These are phyloP conservation scores for Eulemur macaco DNA, from an alignment of 2,113 vertebrate genomes.

Conservation along the genomic window DNA sequence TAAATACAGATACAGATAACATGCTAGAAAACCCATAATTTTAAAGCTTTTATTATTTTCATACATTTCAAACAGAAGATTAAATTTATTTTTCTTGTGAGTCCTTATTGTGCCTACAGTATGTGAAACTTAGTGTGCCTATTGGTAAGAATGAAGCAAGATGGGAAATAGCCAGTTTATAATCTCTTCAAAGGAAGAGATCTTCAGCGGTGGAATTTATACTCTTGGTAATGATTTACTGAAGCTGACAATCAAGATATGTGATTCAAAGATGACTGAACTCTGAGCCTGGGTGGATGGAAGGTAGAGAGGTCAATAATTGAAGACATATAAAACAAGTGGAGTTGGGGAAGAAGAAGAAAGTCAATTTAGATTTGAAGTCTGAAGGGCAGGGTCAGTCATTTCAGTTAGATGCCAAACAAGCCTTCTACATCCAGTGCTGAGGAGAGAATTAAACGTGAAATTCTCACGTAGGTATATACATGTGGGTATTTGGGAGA, in stretches of 20 bases:
- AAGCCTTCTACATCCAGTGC: neutral
- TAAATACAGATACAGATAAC: neutral
- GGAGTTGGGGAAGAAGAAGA: neutral
- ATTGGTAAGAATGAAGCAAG: neutral
- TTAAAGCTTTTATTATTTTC: neutral
- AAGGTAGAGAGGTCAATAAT: neutral
- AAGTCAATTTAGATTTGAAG: neutral
- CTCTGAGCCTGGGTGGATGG: neutral
- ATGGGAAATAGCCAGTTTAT: neutral
- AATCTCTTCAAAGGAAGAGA: neutral
- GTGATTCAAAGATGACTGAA: neutral
- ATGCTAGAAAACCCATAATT: neutral
- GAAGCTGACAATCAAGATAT: neutral
- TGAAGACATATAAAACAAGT: neutral
- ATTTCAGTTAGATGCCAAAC: neutral
- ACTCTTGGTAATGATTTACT: neutral
- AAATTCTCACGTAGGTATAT: neutral
- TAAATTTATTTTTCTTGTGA: constrained; percentile 18
- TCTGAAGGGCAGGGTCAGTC: neutral
- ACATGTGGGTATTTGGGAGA: neutral
- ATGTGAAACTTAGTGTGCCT: neutral
- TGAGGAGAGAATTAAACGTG: neutral
- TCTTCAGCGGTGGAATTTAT: neutral
- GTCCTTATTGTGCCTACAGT: neutral
- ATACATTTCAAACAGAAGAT: neutral